phyloP scores from a whole-genome alignment of 2,797 vertebrate species.

The Myotis pilosus region DNA sequence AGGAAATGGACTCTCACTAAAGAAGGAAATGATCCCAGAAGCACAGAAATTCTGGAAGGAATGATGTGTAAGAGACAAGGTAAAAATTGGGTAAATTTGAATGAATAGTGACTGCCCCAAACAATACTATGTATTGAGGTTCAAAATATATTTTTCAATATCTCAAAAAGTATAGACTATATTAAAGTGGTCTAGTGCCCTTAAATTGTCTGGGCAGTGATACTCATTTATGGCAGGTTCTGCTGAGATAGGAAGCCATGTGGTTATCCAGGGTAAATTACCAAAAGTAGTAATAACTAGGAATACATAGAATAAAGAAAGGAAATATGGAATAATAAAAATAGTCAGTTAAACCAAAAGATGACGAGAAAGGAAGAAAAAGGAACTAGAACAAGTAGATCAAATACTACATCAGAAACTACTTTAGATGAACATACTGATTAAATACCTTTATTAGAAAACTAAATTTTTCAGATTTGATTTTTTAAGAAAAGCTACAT shows the following conservation, averaged over 20 bases:
- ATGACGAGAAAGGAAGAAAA: neutral
- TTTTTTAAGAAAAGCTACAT: neutral
- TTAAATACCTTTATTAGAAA: constrained; percentile 7
- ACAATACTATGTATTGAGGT: neutral
- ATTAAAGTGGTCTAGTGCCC: neutral
- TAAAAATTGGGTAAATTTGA: neutral
- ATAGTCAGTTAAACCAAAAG: neutral
- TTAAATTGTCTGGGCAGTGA: neutral
- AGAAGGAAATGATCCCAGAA: neutral
- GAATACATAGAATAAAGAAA: neutral
- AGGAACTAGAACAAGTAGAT: neutral
- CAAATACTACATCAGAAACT: neutral
- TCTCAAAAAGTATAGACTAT: neutral
- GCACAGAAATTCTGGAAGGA: neutral
- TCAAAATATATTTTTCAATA: neutral
- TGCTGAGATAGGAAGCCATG: neutral
- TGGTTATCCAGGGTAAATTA: neutral
- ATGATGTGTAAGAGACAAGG: neutral
- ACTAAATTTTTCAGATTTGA: neutral
- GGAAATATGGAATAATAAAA: neutral
- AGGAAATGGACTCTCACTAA: neutral
- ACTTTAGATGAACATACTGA: neutral
- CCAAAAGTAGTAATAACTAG: neutral
- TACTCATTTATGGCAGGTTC: neutral
- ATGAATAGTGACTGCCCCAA: neutral